Base-by-base conservation (phyloP, 2,113 vertebrate species). In the Psilopogon haemacephalus region DNA sequence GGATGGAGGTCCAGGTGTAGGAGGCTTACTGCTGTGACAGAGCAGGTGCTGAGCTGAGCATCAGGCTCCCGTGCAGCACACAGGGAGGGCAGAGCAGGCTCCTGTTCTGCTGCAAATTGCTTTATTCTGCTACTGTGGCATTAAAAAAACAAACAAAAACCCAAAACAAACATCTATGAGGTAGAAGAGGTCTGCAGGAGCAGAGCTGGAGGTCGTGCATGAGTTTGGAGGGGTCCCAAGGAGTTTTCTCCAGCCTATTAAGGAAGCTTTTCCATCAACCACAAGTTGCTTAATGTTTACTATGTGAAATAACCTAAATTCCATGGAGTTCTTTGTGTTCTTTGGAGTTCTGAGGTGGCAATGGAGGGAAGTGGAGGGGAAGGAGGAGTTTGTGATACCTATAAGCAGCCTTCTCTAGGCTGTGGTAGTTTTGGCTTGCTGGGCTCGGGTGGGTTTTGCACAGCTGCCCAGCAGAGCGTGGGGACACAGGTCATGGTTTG, bases 171-270 rank as follows among this genome's bases (percentile, higher is more conserved):
- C 54, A 54, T 72, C 59, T 8, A 50, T 12, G 30, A 44, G 40
- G 40, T 67, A 65, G 76, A 33, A 24, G 3, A 62, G 2, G 9
- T 56, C 75, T 64, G 73, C 2, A 5, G 70, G 55, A 78, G 65
- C 44, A 59, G 55, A 64, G 59, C 67, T 85, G 82, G 65, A 85
- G 71, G 72, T 86, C 80, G 33, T 65, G 65, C 44, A 58, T 92
- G 74, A 72, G 27, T 69, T 71, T 90, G 91, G 95, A 59, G 35
- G 3, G 28, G 20, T 40, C 86, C 89, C 93, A 95, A 62, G 84
- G 86, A 92, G 83, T 89, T 89, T 70, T 64, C 89, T 90, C 72
- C 89, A 90, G 77, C 81, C 71, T 88, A 35, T 80, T 95, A 86
- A 82, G 38, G 86, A 77, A 84, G 44, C 60, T 65, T 95, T 95